Evolutionary conservation across 2,797 vertebrate genomes (phyloP).

Genomic region (Pipistrellus kuhlii): DNA sequence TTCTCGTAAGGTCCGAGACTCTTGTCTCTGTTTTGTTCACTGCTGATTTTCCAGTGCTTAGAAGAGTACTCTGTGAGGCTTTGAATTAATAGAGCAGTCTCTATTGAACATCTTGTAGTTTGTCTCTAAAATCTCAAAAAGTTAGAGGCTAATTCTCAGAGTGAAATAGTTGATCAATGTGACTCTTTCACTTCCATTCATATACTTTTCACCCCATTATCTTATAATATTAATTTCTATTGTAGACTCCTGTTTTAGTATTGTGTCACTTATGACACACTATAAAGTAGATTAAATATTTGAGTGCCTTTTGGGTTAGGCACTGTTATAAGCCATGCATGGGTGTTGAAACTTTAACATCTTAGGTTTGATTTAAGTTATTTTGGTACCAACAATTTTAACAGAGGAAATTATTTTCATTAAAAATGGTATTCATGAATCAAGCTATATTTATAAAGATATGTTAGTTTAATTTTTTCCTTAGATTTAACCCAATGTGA

Average conservation of each 20-base stretch:
- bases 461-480: background rate
- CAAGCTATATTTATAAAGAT: constrained; percentile 42
- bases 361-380: constrained; percentile 40
- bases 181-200: background rate
- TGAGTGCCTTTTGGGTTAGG: background rate
- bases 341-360: constrained; percentile 29
- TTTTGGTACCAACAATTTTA: constrained; percentile 39
- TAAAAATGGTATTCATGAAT: constrained; percentile 44
- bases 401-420: constrained; percentile 48
- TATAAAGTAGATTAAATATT: constrained; percentile 53
- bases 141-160: constrained; percentile 34
- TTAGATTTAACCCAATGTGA: constrained; percentile 64
- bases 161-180: constrained; percentile 18
- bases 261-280: constrained; percentile 33
- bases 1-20: background rate
- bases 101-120: constrained; percentile 31
- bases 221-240: background rate
- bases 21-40: background rate
- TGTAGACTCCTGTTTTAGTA: background rate
- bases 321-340: background rate
- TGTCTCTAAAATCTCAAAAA: constrained; percentile 29
- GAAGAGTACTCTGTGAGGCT: background rate
- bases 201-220: constrained; percentile 29
- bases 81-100: constrained; percentile 49
- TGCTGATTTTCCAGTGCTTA: background rate